Evolutionary conservation across 2,888 invertebrate genomes (phyloP).

Genomic region (Campoletis raptor): DNA sequence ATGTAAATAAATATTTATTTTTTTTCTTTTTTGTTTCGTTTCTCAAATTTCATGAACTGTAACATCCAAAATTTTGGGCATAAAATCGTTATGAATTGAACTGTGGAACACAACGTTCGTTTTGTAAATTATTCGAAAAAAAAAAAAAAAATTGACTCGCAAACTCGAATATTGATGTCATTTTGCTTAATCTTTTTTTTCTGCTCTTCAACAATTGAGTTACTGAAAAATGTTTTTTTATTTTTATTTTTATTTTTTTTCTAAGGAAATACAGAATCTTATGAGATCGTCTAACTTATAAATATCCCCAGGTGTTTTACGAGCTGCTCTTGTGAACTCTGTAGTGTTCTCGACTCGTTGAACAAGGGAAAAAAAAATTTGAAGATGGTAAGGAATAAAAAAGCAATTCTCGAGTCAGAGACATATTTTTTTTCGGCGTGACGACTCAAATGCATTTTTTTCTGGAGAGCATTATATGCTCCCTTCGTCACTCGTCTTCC

Average conservation of each 20-base stretch:
- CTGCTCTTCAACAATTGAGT: too few relatives aligned
- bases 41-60: too few relatives aligned
- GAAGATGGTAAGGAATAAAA: background rate
- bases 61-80: too few relatives aligned
- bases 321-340: conserved; percentile 1
- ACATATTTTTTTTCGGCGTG: background rate
- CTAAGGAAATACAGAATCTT: background rate
- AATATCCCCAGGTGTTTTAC: conserved; percentile 42
- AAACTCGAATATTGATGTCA: too few relatives aligned
- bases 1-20: too few relatives aligned
- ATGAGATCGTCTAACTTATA: conserved; percentile 20
- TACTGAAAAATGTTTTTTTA: too few relatives aligned
- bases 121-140: too few relatives aligned
- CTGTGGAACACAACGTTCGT: too few relatives aligned
- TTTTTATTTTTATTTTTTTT: background rate
- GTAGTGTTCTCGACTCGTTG: conserved; percentile 11
- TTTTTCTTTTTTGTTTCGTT: too few relatives aligned
- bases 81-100: too few relatives aligned
- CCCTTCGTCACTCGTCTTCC: background rate
- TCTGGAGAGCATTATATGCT: background rate
- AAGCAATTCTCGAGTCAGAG: background rate
- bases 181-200: too few relatives aligned
- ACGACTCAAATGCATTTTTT: conserved; percentile 20
- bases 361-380: conserved; percentile 35
- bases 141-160: too few relatives aligned